Evolutionary conservation across 2,113 vertebrate species (phyloP).

Genomic region (Pterocles orientalis): DNA sequence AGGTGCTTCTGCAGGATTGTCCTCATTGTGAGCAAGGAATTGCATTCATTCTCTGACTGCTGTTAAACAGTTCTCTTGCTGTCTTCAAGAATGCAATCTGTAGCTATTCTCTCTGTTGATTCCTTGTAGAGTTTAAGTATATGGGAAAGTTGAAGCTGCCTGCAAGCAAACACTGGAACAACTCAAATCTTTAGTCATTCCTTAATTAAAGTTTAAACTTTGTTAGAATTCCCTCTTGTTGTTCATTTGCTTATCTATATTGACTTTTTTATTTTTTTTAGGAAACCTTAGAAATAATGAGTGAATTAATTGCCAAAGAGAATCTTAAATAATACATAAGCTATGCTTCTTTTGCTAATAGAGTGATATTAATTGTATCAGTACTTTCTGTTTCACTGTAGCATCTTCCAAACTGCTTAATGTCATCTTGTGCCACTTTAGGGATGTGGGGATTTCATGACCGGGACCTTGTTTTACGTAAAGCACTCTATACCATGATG

Average conservation of each 20-base stretch:
- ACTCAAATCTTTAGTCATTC: background rate
- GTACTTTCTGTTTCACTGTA: background rate
- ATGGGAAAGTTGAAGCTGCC: background rate
- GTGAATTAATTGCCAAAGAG: background rate
- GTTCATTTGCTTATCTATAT: background rate
- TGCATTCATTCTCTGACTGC: background rate
- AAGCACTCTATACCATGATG: slow-evolving; percentile 98
- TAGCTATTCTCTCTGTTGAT: background rate
- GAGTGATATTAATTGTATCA: background rate
- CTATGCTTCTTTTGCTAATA: background rate
- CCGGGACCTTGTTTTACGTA: slow-evolving; percentile 94
- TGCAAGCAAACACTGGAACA: background rate
- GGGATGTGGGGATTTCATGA: slow-evolving; percentile 99
- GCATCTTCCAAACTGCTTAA: background rate
- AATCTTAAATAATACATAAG: background rate
- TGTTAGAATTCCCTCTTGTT: background rate
- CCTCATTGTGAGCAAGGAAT: background rate
- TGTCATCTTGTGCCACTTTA: slow-evolving; percentile 42
- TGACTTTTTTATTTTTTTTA: background rate
- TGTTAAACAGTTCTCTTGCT: background rate
- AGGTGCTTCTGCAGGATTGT: background rate
- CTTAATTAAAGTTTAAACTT: background rate
- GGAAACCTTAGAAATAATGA: background rate
- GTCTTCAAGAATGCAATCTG: background rate
- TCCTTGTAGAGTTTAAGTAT: background rate